Conservation (phyloP, 2,113 vertebrate species). For the Psittacus erithacus region DNA sequence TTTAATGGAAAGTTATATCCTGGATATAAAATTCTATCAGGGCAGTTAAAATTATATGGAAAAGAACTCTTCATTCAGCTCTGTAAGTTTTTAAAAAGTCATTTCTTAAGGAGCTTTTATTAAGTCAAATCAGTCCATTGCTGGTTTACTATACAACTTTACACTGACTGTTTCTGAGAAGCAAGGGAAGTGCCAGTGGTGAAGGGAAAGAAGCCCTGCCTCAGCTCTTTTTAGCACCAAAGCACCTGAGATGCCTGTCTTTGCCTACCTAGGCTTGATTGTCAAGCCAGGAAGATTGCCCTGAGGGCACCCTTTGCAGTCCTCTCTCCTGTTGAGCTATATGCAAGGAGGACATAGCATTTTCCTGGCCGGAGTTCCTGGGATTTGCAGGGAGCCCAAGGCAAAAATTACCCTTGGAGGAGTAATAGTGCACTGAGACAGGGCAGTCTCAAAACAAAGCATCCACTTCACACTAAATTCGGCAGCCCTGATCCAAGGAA, state of each 20-base stretch:
- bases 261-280: background rate
- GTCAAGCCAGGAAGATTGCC: background rate
- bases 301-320: background rate
- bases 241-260: background rate
- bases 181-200: background rate
- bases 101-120: slow-evolving; percentile 36
- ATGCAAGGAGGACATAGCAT: background rate
- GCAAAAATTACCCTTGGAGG: background rate
- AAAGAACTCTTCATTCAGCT: slow-evolving; percentile 18
- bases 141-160: background rate
- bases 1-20: slow-evolving; percentile 34
- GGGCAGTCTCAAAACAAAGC: background rate
- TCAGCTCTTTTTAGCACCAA: background rate
- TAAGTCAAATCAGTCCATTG: background rate
- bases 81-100: slow-evolving; percentile 3
- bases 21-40: slow-evolving; percentile 47
- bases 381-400: background rate
- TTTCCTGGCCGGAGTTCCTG: background rate
- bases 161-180: background rate
- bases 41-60: slow-evolving; percentile 13
- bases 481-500: slow-evolving; percentile 17
- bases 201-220: background rate
- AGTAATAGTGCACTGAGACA: background rate
- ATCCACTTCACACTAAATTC: background rate
- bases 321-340: background rate